A percentile compares a stretch with the other conserved stretches of the same genome.
These are phyloP conservation scores for Brachirus orientalis DNA, from an alignment of 2,113 vertebrate genomes.

Conservation along the genomic window DNA sequence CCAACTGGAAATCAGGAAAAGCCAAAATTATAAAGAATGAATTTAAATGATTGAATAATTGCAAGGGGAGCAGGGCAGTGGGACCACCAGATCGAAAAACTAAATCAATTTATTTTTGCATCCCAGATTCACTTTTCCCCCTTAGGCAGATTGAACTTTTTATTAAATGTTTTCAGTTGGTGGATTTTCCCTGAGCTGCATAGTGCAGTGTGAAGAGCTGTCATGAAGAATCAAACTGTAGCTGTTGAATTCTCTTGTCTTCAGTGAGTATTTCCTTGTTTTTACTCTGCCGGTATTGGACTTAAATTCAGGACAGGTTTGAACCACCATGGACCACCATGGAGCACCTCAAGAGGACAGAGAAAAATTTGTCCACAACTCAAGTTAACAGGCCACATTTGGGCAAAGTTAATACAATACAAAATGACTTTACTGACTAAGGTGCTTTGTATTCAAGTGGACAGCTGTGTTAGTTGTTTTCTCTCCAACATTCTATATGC, in stretches of 20 bases:
- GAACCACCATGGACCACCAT: constrained; percentile 39
- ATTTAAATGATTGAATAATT: not conserved
- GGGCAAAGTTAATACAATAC: constrained; percentile 29
- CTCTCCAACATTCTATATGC: constrained; percentile 13
- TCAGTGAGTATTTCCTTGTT: constrained; percentile 16
- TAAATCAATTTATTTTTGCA: not conserved
- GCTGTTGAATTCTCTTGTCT: constrained; percentile 12
- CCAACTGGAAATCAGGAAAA: constrained; percentile 4
- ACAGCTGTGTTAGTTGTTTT: constrained; percentile 42
- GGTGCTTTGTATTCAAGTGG: constrained; percentile 52
- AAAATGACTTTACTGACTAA: constrained; percentile 48
- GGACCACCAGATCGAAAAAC: not conserved
- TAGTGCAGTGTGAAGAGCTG: constrained; percentile 24
- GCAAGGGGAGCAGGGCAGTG: not conserved
- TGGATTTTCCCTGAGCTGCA: not conserved
- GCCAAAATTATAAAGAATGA: not conserved
- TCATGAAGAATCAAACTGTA: constrained; percentile 24
- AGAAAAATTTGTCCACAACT: constrained; percentile 30
- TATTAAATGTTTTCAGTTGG: not conserved
- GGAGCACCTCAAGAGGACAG: constrained; percentile 37
- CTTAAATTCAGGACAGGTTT: too few relatives aligned
- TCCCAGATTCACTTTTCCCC: not conserved
- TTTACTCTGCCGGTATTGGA: constrained; percentile 40
- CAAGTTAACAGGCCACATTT: constrained; percentile 56
- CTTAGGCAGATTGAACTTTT: not conserved